Conservation (phyloP, 2,113 vertebrate genomes). For the Gallinago undulata region DNA sequence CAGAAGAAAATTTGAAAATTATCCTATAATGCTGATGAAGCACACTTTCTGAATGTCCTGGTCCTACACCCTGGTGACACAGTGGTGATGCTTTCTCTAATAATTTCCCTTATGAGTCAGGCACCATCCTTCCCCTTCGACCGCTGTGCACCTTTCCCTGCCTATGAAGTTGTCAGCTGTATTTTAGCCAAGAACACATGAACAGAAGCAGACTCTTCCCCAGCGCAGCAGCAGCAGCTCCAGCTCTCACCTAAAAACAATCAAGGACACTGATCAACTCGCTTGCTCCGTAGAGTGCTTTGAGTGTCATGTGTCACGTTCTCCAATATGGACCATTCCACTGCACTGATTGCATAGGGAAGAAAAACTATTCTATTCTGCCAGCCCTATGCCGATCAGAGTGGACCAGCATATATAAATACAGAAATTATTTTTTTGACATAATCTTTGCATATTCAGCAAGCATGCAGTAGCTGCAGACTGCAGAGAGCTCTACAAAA, state of each 20-base stretch:
- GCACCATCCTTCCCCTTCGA: not conserved
- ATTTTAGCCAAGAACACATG: not conserved
- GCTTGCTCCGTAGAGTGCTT: not conserved
- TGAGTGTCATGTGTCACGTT: not conserved
- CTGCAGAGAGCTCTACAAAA: not conserved
- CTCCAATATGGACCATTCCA: rapidly evolving
- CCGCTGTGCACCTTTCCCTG: not conserved
- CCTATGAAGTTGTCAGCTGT: not conserved
- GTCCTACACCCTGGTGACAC: not conserved
- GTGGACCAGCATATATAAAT: not conserved
- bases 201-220: not conserved
- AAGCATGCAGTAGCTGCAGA: not conserved
- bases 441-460: not conserved
- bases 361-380: not conserved
- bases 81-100: not conserved
- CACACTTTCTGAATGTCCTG: not conserved
- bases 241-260: not conserved
- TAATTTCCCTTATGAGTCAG: not conserved
- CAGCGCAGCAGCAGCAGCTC: not conserved
- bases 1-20: not conserved
- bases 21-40: not conserved
- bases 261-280: not conserved
- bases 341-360: not conserved
- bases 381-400: not conserved
- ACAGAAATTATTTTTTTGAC: not conserved